Percentiles rank a stretch among this genome's conserved stretches.
These are phyloP conservation scores for Pedetes capensis DNA, from an alignment of 2,113 vertebrate genomes.

Conservation along the genomic window DNA sequence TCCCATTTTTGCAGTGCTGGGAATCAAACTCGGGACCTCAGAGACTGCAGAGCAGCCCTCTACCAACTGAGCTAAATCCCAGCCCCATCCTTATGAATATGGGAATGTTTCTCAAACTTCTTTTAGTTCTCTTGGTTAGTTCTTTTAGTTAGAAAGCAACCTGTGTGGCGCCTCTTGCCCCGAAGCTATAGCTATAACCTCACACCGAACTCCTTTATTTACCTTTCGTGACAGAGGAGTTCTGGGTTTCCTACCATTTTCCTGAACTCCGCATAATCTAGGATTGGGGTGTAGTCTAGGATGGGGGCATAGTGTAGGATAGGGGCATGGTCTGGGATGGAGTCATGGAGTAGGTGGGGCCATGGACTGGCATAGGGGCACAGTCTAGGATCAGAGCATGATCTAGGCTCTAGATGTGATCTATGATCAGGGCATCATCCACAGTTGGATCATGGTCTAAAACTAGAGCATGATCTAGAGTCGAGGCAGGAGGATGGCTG, in stretches of 20 bases:
- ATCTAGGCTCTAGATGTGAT: too few species aligned
- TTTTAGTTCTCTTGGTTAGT: too few species aligned
- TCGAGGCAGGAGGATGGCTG: too few species aligned
- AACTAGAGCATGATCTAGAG: not conserved
- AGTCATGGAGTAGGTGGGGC: too few species aligned
- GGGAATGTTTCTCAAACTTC: not conserved
- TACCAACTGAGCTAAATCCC: too few species aligned
- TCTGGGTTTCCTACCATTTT: not conserved
- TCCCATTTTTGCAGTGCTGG: too few species aligned
- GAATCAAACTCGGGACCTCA: too few species aligned
- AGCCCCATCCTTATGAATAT: too few species aligned
- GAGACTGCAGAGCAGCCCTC: too few species aligned
- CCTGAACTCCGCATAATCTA: not conserved
- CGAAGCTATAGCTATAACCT: rapidly evolving
- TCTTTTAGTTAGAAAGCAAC: too few species aligned
- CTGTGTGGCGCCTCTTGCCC: not conserved
- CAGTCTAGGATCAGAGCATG: not conserved
- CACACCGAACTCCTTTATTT: not conserved
- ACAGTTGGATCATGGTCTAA: not conserved
- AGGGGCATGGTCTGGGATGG: too few species aligned
- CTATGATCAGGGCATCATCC: not conserved
- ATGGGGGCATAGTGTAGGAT: not conserved
- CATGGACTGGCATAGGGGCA: not conserved
- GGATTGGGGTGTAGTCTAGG: not conserved
- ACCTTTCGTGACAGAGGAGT: rapidly evolving